phyloP scores from a whole-genome alignment of 2,797 vertebrate species.

The Catamblyrhynchus diadema region DNA sequence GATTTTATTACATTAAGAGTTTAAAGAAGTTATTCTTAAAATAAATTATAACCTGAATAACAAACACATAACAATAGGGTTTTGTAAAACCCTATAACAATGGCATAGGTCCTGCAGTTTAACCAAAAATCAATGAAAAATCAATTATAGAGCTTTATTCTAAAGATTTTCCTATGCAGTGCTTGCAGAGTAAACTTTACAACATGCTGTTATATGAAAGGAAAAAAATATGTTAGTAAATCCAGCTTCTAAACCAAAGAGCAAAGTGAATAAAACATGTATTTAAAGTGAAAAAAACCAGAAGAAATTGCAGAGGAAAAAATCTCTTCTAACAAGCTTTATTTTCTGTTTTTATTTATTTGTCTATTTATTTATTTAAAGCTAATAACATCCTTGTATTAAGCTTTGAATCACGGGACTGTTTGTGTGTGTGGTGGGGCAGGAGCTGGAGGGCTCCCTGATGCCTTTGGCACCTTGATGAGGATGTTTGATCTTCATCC shows the following conservation, averaged over 20 bases:
- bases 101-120: not conserved
- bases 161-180: not conserved
- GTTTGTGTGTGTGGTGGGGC: not conserved
- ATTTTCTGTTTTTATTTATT: not conserved
- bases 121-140: not conserved
- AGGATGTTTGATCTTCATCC: not conserved
- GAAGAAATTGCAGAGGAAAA: not conserved
- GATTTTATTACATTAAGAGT: not conserved
- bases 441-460: not conserved
- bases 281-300: not conserved
- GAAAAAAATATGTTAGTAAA: not conserved
- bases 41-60: not conserved
- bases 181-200: not conserved
- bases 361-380: not conserved
- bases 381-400: not conserved
- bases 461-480: fast-evolving
- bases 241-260: not conserved
- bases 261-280: not conserved
- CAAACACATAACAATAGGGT: not conserved
- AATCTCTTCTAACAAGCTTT: not conserved
- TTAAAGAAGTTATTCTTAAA: not conserved
- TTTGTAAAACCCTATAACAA: not conserved
- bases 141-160: not conserved
- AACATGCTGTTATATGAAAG: not conserved
- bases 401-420: not conserved